Base-by-base conservation (phyloP, 2,888 invertebrate species). In the Matsumyia berberina region DNA sequence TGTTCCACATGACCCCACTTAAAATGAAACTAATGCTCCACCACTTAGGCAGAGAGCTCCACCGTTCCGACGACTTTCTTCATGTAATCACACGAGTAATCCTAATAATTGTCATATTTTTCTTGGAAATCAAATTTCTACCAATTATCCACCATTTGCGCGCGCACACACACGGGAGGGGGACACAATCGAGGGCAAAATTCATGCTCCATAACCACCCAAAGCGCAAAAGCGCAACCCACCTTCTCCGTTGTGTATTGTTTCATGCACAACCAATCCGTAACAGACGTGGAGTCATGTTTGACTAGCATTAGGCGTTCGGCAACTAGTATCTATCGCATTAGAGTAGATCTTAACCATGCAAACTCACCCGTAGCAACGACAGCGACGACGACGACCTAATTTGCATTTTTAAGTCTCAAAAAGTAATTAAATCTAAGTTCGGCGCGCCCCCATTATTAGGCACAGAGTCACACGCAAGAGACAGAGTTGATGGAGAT, bases 401-500 rank as follows among this genome's bases (percentile, higher is more conserved):
- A 11, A 60, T 80, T 80, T 53, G 31, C 44, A 46, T 67, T 51
- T 29, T 37, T 7, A 51, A 49, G 49, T 12, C 42, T 4, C 31
- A 17, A 58, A 15, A 29, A 58, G 49, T 33, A 78, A 83, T 72
- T 78, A 60, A 72, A 76, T 70, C 55, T 6, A 49, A 9, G 55
- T 66, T 69, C 55, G 62, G 62, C 70, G 70, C 53, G 55, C 55
- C 55, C 31, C 62, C 55, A 53, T 70, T 69, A 64, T 29, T 33
- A 3, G 17, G n/a, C 29, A 44, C 4, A 8, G 19, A 1, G 7
- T 29, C 46, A 49, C 37, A 58, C 12, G 51, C 31, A 58, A 51
- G 42, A 39, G 64, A 3, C 4, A 49, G 39, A n/a, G 15, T 64
- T 57, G 70, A 85, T 74, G 79, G 69, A 74, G 83, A 64, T 74